Evolutionary conservation across 1,140 invertebrate species (phyloP).

Genomic region (Tribolium castaneum): DNA sequence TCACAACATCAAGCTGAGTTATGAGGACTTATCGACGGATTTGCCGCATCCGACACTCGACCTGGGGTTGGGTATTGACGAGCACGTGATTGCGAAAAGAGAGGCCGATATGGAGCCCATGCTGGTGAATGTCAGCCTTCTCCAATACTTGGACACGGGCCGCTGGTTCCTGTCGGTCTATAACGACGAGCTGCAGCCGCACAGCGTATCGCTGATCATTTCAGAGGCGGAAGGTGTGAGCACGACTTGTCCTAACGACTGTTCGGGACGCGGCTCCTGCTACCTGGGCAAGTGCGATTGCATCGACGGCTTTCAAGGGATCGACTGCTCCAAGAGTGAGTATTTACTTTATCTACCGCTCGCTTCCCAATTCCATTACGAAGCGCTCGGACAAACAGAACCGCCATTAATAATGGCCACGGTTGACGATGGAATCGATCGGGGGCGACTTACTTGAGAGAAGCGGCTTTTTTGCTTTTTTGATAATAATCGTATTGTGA

Average conservation of each 20-base stretch:
- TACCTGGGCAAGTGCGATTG: slow-evolving; percentile 95
- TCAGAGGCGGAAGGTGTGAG: slow-evolving; percentile 88
- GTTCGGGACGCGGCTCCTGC: slow-evolving; percentile 94
- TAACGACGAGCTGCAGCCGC: slow-evolving; percentile 90
- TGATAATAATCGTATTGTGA: not conserved
- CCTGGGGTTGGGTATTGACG: slow-evolving; percentile 64
- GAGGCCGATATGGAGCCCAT: slow-evolving; percentile 73
- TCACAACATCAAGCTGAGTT: slow-evolving; percentile 57
- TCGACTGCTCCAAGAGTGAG: slow-evolving; percentile 93
- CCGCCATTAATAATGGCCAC: slow-evolving; percentile 39
- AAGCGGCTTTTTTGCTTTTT: not conserved
- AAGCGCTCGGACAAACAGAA: slow-evolving; percentile 41
- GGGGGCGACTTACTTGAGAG: not conserved
- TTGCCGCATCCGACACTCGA: slow-evolving; percentile 63
- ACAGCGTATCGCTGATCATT: slow-evolving; percentile 83
- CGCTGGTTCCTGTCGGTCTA: slow-evolving; percentile 96
- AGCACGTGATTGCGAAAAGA: slow-evolving; percentile 70
- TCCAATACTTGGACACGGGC: slow-evolving; percentile 91
- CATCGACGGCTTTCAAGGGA: slow-evolving; percentile 93
- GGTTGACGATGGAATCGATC: slow-evolving; percentile 39
- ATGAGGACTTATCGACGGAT: slow-evolving; percentile 52
- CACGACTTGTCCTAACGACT: slow-evolving; percentile 93
- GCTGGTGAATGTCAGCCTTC: slow-evolving; percentile 84
- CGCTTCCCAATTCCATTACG: slow-evolving; percentile 45
- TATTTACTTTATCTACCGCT: slow-evolving; percentile 46